Percentiles rank a stretch among this genome's conserved stretches.
Conservation (phyloP, 2,888 invertebrate species). For the Spodoptera littoralis region DNA sequence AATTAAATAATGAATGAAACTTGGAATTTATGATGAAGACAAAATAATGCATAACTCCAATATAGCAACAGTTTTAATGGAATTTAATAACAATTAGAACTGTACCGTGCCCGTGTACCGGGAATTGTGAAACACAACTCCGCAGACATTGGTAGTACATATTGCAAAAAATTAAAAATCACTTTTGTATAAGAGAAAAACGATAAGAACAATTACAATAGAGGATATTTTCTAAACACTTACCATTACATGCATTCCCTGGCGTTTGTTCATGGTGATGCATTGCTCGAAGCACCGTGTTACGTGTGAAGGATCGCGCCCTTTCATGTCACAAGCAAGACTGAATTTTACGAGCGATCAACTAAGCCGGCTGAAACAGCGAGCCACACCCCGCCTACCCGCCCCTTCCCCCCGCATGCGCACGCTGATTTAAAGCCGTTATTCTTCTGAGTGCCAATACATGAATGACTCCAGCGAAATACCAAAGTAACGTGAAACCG, state of each 20-base stretch:
- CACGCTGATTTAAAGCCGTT: slow-evolving; percentile 62
- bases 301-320: slow-evolving; percentile 86
- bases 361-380: slow-evolving; percentile 80
- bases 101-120: slow-evolving; percentile 14
- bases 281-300: slow-evolving; percentile 91
- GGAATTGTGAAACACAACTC: slow-evolving; percentile 43
- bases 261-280: slow-evolving; percentile 91
- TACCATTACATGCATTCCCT: slow-evolving; percentile 89
- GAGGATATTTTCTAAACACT: slow-evolving; percentile 62
- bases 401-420: slow-evolving; percentile 74
- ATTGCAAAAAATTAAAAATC: slow-evolving; percentile 3
- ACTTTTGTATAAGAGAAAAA: slow-evolving; percentile 8
- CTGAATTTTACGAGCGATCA: slow-evolving; percentile 76
- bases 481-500: slow-evolving; percentile 50
- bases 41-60: too few relatives aligned
- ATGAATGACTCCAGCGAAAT: slow-evolving; percentile 70
- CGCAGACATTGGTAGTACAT: slow-evolving; percentile 6
- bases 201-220: slow-evolving; percentile 24
- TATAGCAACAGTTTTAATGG: slow-evolving; percentile 12
- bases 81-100: slow-evolving; percentile 34
- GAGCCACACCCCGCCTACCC: slow-evolving; percentile 68
- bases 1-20: too few relatives aligned
- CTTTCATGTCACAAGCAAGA: slow-evolving; percentile 89
- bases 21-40: too few relatives aligned
- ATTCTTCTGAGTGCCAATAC: slow-evolving; percentile 63